Conservation (phyloP, 2,113 vertebrate species). For the Malurus elegans region DNA sequence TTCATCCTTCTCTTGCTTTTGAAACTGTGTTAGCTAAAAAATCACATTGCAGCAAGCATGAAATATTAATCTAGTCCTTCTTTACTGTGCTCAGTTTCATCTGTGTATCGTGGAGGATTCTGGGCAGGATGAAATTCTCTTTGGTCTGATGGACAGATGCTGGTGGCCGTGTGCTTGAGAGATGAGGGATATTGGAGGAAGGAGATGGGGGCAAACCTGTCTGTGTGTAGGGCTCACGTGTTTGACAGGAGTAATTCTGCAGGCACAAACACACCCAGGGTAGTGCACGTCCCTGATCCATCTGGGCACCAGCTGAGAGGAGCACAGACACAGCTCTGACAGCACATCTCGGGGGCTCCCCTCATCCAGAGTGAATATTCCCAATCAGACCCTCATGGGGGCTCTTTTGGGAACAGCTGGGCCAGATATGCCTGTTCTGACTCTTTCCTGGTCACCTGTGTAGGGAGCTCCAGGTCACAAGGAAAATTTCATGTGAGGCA, state of each 20-base stretch:
- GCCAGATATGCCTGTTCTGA: too few species aligned
- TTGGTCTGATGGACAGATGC: not conserved
- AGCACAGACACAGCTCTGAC: not conserved
- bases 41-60: not conserved
- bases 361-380: not conserved
- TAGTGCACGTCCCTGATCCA: accelerated
- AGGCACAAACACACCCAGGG: not conserved
- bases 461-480: not conserved
- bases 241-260: not conserved
- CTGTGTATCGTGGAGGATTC: not conserved
- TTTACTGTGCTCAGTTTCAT: not conserved
- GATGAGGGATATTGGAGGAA: not conserved
- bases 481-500: not conserved
- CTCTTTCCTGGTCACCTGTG: not conserved
- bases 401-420: accelerated
- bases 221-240: accelerated
- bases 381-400: accelerated
- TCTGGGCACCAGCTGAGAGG: not conserved
- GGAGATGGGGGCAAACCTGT: not conserved
- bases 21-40: not conserved
- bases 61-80: conserved; percentile 8
- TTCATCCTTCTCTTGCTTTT: conserved; percentile 11
- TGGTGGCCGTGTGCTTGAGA: not conserved
- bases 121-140: not conserved
- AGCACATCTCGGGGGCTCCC: not conserved